Conservation (phyloP, 2,113 vertebrate species). For the Centropus unirufus region DNA sequence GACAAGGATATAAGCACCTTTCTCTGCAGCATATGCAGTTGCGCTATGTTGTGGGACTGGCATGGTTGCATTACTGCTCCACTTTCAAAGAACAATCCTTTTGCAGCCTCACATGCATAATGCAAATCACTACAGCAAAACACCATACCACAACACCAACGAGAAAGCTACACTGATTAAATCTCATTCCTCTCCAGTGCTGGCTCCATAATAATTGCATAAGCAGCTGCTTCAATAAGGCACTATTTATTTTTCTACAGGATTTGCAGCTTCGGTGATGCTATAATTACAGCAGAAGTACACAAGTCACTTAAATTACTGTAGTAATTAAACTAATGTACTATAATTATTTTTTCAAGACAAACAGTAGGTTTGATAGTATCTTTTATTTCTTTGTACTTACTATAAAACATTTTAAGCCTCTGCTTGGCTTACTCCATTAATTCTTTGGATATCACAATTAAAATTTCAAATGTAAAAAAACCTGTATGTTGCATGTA, state of each 20-base stretch:
- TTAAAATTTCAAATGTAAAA: neutral
- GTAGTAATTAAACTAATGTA: slow-evolving; percentile 20
- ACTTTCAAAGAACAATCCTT: neutral
- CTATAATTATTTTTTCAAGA: slow-evolving; percentile 22
- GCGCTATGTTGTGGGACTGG: neutral
- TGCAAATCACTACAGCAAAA: neutral
- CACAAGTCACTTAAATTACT: slow-evolving; percentile 49
- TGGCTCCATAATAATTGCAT: neutral
- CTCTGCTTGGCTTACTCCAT: neutral
- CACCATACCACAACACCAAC: neutral
- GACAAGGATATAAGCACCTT: neutral
- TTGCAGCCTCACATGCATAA: neutral
- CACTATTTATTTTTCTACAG: neutral
- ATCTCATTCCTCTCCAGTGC: neutral
- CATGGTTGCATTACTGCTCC: neutral
- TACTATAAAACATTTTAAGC: neutral
- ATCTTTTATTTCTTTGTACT: neutral
- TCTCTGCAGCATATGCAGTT: neutral
- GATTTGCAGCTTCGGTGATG: slow-evolving; percentile 31
- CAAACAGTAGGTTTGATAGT: neutral
- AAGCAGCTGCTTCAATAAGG: neutral
- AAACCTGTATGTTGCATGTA: accelerated
- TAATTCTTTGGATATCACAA: neutral
- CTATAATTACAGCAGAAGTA: slow-evolving; percentile 43
- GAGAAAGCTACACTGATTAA: neutral